Conservation (phyloP, 2,888 invertebrate genomes). For the Agonum fuliginosum region DNA sequence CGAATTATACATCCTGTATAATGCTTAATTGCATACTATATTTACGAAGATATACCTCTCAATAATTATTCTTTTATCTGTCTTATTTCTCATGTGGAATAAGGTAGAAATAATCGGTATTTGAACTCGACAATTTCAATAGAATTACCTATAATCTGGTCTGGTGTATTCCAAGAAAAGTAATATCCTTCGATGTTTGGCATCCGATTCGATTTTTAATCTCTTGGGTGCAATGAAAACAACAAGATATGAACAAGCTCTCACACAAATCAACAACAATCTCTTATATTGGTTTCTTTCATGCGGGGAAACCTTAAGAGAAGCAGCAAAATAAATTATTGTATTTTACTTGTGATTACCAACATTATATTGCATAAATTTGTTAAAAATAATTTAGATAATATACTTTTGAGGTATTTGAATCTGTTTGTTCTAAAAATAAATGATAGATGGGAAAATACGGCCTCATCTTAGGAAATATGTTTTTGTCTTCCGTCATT, state of each 20-base stretch:
- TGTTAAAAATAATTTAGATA: background rate
- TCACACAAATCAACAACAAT: constrained; percentile 40
- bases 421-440: constrained; percentile 9
- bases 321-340: background rate
- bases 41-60: no score
- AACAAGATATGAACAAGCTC: background rate
- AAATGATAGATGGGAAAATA: constrained; percentile 22
- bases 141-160: constrained; percentile 16
- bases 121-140: constrained; percentile 29
- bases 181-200: constrained; percentile 6
- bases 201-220: constrained; percentile 31
- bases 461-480: constrained; percentile 17
- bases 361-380: background rate
- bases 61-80: no score
- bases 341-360: background rate
- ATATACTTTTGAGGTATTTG: background rate
- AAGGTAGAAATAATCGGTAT: background rate
- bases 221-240: constrained; percentile 21
- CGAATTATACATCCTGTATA: no score
- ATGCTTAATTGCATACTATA: no score
- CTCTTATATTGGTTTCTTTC: constrained; percentile 1
- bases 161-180: background rate
- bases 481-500: constrained; percentile 42
- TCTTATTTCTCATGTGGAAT: background rate
- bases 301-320: background rate